Base-by-base conservation (phyloP, 2,888 invertebrate genomes). In the Empis livida region DNA sequence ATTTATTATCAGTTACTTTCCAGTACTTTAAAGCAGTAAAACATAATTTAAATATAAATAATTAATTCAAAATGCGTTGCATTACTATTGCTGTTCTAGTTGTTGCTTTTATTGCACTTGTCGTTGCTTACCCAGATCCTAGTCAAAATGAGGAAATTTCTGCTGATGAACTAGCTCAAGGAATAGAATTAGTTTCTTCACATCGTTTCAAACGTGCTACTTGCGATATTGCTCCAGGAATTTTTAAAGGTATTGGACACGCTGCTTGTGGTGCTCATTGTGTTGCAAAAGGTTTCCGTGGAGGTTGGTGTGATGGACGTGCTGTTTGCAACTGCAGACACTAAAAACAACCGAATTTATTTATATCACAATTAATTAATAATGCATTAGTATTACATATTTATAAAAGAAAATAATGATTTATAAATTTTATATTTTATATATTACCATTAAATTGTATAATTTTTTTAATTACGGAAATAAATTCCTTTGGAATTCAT, bases 221-320 rank as follows among this genome's bases (percentile, higher is more conserved):
- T n/a, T 72, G 72, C 44, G 72, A 72, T 56, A 55, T 72, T 1
- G 8, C 11, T 16, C 16, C 38, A 16, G 2, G 70, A 27, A 64
- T 65, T 49, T 49, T 44, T 9, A 50, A 51, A 1, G 52, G 52
- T 10, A 47, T 66, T 8, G 66, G 68, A 10, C 61, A 71, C 45
- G 55, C 68, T 5, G 70, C 67, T 41, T 72, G 72, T 54, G 72
- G 68, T 1, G 59, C 61, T 6, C 68, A 71, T 47, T 72, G 72
- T 31, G 13, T 72, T 1, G 46, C 54, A 2, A 55, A 53, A 23
- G 54, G 63, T 10, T 62, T 50, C 48, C 60, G 53, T 41, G 71
- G 71, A 3, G 72, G 72, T 17, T 63, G 65, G 44, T 71, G 71
- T 48, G 64, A 63, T 51, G 39, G 46, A 2, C 56, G 59, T 42